Evolutionary conservation across 2,888 invertebrate species (phyloP), one percentile per base, ranked within the genome.

Genomic region (Parnassius apollo): DNA sequence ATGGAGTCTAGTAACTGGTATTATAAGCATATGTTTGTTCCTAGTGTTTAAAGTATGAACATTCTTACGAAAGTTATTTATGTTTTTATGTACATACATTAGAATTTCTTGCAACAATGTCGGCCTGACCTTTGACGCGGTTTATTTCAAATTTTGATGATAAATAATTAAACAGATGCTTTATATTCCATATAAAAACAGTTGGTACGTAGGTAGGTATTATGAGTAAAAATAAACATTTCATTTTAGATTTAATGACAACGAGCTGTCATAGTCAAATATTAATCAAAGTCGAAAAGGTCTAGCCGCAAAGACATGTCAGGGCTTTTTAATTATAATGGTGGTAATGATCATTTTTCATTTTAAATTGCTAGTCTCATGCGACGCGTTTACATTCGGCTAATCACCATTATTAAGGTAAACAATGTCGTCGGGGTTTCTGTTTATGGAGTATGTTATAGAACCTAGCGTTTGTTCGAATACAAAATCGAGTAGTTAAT

Each of bases 301-400:
- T 78, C 82, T 78, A 78, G 78, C 70, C 77, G 77, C 72, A 77
- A 75, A 73, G 76, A 82, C 76, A 79, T 82, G 83, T 80, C 78
- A 82, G 77, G 79, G 81, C 80, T 82, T 90, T 91, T 91, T 91
- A 91, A 91, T 91, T 90, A 91, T 83, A 81, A 78, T 78, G 80
- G 69, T 69, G 71, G 81, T 83, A 86, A 86, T 87, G 80, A 88
- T 89, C 89, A 91, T 91, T 91, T 89, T 91, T 91, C 91, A 91
- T 86, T 80, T 85, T 78, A 88, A 90, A 91, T 90, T 86, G 88
- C 83, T 82, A 80, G 85, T 86, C 83, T 78, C 81, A 80, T 82
- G 72, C 71, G 71, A 69, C 73, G 72, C 73, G 75, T 73, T 74
- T 73, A 74, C 81, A 79, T 86, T 88, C 82, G 81, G 78, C 84